Base-by-base conservation (phyloP, 2,113 vertebrate species). In the Andinoacara biseriatus region DNA sequence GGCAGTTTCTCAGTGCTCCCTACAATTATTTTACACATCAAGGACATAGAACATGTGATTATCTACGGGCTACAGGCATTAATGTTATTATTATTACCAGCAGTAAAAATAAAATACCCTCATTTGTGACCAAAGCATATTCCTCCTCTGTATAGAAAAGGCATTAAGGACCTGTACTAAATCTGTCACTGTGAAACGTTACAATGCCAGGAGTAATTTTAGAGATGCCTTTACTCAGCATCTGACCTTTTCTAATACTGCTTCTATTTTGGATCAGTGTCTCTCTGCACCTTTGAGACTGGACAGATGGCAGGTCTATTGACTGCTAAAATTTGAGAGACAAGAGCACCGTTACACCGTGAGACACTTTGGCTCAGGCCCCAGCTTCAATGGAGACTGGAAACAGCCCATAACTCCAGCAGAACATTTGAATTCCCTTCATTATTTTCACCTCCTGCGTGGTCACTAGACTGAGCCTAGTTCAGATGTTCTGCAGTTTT, bases 271-370 rank as follows among this genome's bases (percentile, higher is more conserved):
- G 87, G 86, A 93, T 93, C 89, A 81, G 76, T 87, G 84, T 92
- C 87, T 90, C 81, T 82, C 77, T 90, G 86, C 78, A 91, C 91
- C 87, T 91, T 81, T 79, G 93, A 94, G 91, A 83, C 85, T 58
- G 84, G 78, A 91, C 94, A 95, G 93, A 95, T 94, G 94, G 94
- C 94, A 81, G 88, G 76, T 90, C 91, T 91, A 92, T 91, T 81
- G 92, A 93, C 90, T 89, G 87, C 92, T 93, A 93, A 84, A 90
- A 93, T 93, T 85, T 91, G 82, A 91, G 83, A 91, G 92, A 94
- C 92, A 91, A 91, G 89, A 92, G 86, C 85, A 79, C 85, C 69
- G 89, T 91, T 89, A 82, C 86, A 82, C 87, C 85, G 76, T 60
- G 22, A 87, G 81, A 89, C 33, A 26, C 74, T 91, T 87, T 92